Evolutionary conservation across 2,113 vertebrate genomes (phyloP).

Genomic region (western clawed frog (Xenopus tropicalis)): DNA sequence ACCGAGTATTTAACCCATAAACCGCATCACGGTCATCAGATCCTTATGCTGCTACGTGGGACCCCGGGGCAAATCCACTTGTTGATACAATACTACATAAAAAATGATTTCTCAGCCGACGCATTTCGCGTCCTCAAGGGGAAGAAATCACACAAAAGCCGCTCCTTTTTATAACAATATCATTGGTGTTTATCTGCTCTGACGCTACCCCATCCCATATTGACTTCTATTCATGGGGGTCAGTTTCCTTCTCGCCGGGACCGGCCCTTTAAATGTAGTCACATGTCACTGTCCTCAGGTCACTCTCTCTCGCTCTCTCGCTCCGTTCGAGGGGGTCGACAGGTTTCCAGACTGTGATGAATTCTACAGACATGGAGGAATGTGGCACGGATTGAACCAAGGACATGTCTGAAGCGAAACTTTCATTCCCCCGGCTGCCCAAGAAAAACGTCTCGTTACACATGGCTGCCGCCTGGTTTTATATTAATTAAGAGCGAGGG

Average conservation of each 20-base stretch:
- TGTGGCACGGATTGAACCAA: constrained; percentile 29
- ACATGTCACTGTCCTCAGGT: constrained; percentile 16
- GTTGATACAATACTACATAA: too few species aligned
- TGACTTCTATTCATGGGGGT: background rate
- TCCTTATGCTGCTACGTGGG: too few species aligned
- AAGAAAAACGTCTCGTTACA: constrained; percentile 30
- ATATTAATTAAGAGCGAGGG: constrained; percentile 29
- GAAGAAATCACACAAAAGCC: too few species aligned
- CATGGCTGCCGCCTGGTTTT: constrained; percentile 37
- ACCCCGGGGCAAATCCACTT: too few species aligned
- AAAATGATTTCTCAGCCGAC: too few species aligned
- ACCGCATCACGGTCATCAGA: too few species aligned
- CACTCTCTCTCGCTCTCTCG: background rate
- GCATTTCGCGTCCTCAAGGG: too few species aligned
- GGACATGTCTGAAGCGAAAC: constrained; percentile 12
- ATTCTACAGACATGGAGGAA: constrained; percentile 30
- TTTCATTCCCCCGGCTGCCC: constrained; percentile 19
- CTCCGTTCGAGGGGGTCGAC: background rate
- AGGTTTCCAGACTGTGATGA: constrained; percentile 15
- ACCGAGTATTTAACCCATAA: too few species aligned
- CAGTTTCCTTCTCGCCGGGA: background rate
- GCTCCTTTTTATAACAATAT: too few species aligned
- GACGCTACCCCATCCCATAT: too few species aligned
- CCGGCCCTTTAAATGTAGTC: background rate
- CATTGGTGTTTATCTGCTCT: too few species aligned